Evolutionary conservation across 2,888 invertebrate species (phyloP), one percentile per base, ranked within the genome.

Genomic region (Pristionchus mayeri): DNA sequence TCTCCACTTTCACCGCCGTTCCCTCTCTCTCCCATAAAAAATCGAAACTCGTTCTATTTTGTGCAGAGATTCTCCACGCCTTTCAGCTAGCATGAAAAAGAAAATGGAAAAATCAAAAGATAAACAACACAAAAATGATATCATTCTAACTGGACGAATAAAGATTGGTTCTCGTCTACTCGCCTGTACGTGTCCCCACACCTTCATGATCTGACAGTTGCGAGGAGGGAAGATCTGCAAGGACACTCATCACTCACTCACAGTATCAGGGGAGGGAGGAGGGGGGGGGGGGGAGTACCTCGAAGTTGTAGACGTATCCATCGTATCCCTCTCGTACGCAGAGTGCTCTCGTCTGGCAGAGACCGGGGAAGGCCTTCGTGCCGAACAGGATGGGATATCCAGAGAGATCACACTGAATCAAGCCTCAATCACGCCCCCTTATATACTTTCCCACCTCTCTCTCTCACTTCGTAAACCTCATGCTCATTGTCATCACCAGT

Each of bases 211-310:
- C 11, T 84, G 84, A 6, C n/a, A 24, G 34, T 84, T 52, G 6
- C 71, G 71, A 37, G 84, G 84, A 13, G 84, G 84, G 54, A 84
- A 84, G 3, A 82, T 63, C 81, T 82, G 40, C n/a, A 80, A 78
- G 21, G 13, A 40, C 0, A 75, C n/a, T 75, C 6, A 44, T 75
- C 27, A 75, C 6, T 21, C 27, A 18, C 40, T 44, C 9, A 27
- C 27, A 75, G 3, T 21, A 34, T 63, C 9, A 13, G 63, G 34
- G 18, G 34, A 11, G 54, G 4, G 13, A 34, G 13, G 34, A 63
- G 1, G 2, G 34, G 24, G n/a, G n/a, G 27, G 13, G 67, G 18
- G 21, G 3, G 37, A 67, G 34, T 21, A 75, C 84, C 75, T 84
- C 84, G 24, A 84, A 75, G 40, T 75, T 75, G 54, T 37, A 84